Evolutionary conservation across 1,140 invertebrate species (phyloP), one percentile per base, ranked within the genome.

Genomic region (Caenorhabditis briggsae): DNA sequence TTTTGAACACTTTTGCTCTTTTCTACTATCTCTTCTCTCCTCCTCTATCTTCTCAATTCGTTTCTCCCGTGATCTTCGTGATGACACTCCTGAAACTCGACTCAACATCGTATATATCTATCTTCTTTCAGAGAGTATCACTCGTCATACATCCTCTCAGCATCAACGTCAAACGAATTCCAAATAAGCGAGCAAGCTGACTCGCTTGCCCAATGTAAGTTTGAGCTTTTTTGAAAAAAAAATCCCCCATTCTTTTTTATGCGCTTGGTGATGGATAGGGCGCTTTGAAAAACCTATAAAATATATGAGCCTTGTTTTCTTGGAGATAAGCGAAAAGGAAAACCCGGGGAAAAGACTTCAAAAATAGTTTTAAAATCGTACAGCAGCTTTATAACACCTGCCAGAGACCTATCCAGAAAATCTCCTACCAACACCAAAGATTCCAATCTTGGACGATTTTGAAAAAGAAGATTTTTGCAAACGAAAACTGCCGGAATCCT

Each of bases 51-150:
- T 53, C 12, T 25, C 59, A 33, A 33, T 33, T 33, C n/a, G n/a
- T 43, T 46, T 2, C 43, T 2, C 64, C 18, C 41, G 43, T n/a
- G 64, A 70, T 70, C 64, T 70, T 46, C 41, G 64, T 70, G 11
- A 70, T 41, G 5, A 14, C 43, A 33, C 41, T 70, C 64, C 43
- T 46, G 64, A 70, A 70, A 70, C 64, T 70, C 41, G 33, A 70
- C 64, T 70, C 33, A 43, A 43, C 64, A 46, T 43, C 41, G 41
- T 70, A 70, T 16, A 70, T 70, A 18, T 70, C 64, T 70, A 70
- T 70, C 64, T 70, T 70, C 64, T 70, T 70, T 70, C 64, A 70
- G 64, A 59, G 20, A 70, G 64, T 70, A 70, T 70, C 64, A 61
- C 64, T 70, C 33, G 18, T 70, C 64, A 70, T 70, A 70, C 64